Conservation (phyloP, 2,113 vertebrate genomes). For the Clarias batrachus region DNA sequence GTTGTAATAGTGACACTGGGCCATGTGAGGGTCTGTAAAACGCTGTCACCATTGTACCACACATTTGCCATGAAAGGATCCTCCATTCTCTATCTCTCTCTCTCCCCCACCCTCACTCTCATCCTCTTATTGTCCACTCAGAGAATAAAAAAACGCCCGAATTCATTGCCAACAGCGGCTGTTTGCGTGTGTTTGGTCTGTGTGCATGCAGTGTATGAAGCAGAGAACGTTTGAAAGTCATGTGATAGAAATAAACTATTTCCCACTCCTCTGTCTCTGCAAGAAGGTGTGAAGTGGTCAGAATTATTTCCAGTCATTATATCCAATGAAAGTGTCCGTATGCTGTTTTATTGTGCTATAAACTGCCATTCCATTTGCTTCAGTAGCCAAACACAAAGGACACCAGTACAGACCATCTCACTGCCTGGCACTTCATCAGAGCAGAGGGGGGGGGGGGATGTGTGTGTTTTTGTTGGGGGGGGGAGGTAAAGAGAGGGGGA, state of each 20-base stretch:
- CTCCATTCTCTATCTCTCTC: constrained; percentile 29
- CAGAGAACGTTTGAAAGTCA: constrained; percentile 19
- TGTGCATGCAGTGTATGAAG: constrained; percentile 13
- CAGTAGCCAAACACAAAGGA: constrained; percentile 90
- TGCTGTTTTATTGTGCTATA: constrained; percentile 91
- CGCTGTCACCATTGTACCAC: constrained; percentile 17
- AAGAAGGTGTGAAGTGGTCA: constrained; percentile 75
- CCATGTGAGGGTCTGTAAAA: constrained; percentile 36
- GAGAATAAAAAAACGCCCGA: constrained; percentile 27
- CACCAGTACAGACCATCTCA: constrained; percentile 75
- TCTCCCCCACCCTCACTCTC: constrained; percentile 20
- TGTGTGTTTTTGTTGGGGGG: constrained; percentile 27
- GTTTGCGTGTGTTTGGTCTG: constrained; percentile 28
- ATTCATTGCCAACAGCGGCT: constrained; percentile 25
- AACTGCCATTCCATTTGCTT: constrained; percentile 89
- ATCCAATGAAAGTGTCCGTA: constrained; percentile 90
- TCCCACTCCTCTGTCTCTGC: constrained; percentile 52
- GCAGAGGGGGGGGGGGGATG: constrained; percentile 56
- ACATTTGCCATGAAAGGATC: constrained; percentile 36
- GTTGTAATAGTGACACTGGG: constrained; percentile 44
- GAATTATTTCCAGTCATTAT: constrained; percentile 82
- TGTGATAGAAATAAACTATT: constrained; percentile 53
- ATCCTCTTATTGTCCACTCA: constrained; percentile 29
- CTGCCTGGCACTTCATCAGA: constrained; percentile 67
- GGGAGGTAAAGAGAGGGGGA: constrained; percentile 63